Evolutionary conservation across 2,888 invertebrate genomes (phyloP), one percentile per base, ranked within the genome.

Genomic region (Drosophila stalkeri): DNA sequence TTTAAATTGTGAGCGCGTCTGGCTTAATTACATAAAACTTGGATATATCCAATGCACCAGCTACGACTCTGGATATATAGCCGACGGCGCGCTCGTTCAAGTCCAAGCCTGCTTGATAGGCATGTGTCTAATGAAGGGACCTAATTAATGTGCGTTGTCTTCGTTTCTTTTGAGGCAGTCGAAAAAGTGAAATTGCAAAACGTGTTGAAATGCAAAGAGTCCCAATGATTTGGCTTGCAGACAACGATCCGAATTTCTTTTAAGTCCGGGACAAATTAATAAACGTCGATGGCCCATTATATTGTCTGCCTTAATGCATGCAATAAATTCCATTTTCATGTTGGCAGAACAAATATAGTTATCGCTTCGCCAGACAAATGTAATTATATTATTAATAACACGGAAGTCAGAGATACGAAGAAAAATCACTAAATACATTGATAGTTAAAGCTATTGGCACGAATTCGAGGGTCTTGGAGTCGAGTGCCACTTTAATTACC

Each of bases 1-100:
- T 90, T 90, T 90, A 90, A 90, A 91, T 90, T 82, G 86, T 86
- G 91, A 77, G 81, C 91, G 86, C 84, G 77, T 72, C 90, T 86
- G 90, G 79, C 88, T 82, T 91, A 90, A 90, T 91, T 90, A 82
- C 91, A 81, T 81, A 77, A 90, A 84, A 75, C 77, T 78, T 74
- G 72, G 64, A 71, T 41, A 43, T 56, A 43, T 56, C 71, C 71
- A 62, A 65, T 72, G 57, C 67, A 61, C 51, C 49, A 54, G 54
- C 55, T 16, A 37, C 59, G 31, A 47, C 20, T 62, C 62, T 60
- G 80, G 12, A 51, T 46, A 44, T 70, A 52, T 70, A 52, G 75
- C 86, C 86, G 72, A 57, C 52, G 86, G 79, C 72, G 62, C 47
- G 71, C 65, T 67, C 75, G 56, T 51, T 46, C 49, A 16, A 35